Percentiles rank a stretch among this genome's conserved stretches.
Evolutionary conservation across 2,888 invertebrate species (phyloP).

Genomic region (Macrosoma leucophasiata): DNA sequence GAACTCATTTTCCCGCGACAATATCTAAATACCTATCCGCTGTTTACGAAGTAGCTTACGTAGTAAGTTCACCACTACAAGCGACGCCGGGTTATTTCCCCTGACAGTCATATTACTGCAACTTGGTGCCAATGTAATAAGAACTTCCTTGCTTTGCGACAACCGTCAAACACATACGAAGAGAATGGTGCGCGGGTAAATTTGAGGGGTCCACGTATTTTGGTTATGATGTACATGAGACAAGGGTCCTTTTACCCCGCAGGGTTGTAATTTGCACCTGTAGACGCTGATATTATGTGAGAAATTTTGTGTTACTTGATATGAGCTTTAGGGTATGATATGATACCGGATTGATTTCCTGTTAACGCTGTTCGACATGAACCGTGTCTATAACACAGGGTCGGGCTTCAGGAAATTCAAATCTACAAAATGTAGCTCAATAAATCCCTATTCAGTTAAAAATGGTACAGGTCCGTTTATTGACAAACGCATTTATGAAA

Average conservation of each 20-base stretch:
- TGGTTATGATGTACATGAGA: slow-evolving; percentile 49
- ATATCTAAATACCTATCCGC: slow-evolving; percentile 16
- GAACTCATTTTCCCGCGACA: slow-evolving; percentile 2
- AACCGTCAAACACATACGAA: slow-evolving; percentile 30
- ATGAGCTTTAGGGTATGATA: slow-evolving; percentile 14
- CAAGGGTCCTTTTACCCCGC: slow-evolving; percentile 51
- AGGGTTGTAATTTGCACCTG: slow-evolving; percentile 67
- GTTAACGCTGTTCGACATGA: too few relatives aligned
- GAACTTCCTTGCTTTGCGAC: slow-evolving; percentile 38
- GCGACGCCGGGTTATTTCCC: slow-evolving; percentile 61
- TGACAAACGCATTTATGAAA: too few relatives aligned
- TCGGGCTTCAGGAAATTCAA: too few relatives aligned
- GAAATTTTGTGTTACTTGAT: slow-evolving; percentile 56
- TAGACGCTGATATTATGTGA: slow-evolving; percentile 62
- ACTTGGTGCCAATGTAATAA: slow-evolving; percentile 46
- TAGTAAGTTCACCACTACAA: slow-evolving; percentile 43
- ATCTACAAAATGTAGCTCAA: too few relatives aligned
- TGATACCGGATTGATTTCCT: slow-evolving; percentile 30
- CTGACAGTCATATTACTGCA: slow-evolving; percentile 59
- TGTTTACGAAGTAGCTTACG: slow-evolving; percentile 27
- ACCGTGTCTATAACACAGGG: too few relatives aligned
- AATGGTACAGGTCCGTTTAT: too few relatives aligned
- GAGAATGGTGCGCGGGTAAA: slow-evolving; percentile 27
- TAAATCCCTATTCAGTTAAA: too few relatives aligned
- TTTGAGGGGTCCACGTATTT: slow-evolving; percentile 37